Base-by-base conservation (phyloP, 2,113 vertebrate genomes). In the Takifugu flavidus region DNA sequence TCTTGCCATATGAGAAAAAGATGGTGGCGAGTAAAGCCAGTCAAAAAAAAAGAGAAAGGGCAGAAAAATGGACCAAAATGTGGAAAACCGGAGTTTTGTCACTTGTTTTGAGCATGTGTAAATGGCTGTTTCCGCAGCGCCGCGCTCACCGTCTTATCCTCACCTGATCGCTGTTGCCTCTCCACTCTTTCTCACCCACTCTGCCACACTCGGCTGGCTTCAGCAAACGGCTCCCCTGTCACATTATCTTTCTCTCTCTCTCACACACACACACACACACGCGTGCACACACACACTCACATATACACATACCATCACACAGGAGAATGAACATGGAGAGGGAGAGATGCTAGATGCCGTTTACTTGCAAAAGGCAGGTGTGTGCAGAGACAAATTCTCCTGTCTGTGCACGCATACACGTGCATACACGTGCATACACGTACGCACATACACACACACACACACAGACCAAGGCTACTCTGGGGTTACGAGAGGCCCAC, bases 161-260 rank as follows among this genome's bases (percentile, higher is more conserved):
- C 72, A 74, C 79, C 77, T 77, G 67, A 80, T 84, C 78, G 46
- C 78, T 73, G 57, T 62, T 82, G 53, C 59, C 74, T 82, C 79
- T 60, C 55, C 60, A 56, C 72, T 76, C 73, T 75, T 73, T 74
- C 69, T 79, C 67, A 75, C 52, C 75, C 57, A 54, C 80, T 82
- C 82, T 66, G 80, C 74, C 77, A 88, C 88, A 91, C 87, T 90
- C 71, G 86, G 84, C 75, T 85, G 86, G 78, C 80, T 87, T 78
- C 79, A 82, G 83, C 88, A 86, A 90, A 88, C 69, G 55, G 74
- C 87, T 88, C 71, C 77, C 73, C 82, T 88, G 84, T 89, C 88
- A 89, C 87, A 85, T 86, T 88, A 86, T 83, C 82, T 77, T 78
- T 45, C 67, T 44, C 82, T 12, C 58, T 20, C 42, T 25, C 70